phyloP scores from a whole-genome alignment of 2,113 vertebrate genomes.

The Illadopsis cleaveri region DNA sequence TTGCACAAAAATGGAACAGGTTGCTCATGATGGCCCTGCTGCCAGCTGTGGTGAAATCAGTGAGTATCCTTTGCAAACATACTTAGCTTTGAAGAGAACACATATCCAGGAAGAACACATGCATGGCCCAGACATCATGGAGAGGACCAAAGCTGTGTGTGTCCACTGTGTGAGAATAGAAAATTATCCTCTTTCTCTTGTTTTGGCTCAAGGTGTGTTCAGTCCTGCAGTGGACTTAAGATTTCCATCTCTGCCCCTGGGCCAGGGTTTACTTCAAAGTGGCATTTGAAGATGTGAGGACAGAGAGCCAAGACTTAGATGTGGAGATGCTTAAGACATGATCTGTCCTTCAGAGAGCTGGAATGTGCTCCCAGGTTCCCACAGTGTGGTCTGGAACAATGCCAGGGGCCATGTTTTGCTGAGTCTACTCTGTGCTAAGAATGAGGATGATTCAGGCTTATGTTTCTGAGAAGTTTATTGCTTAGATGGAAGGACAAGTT shows the following conservation, averaged over 20 bases:
- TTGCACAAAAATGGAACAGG: not conserved
- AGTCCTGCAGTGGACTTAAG: not conserved
- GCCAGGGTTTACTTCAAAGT: not conserved
- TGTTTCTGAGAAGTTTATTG: not conserved
- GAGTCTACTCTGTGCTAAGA: not conserved
- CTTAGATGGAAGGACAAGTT: not conserved
- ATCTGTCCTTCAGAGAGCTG: not conserved
- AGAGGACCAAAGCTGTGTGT: not conserved
- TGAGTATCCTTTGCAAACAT: not conserved
- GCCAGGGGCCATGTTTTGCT: not conserved
- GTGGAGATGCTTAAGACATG: rapidly evolving
- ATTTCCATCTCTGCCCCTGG: not conserved
- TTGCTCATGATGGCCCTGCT: not conserved
- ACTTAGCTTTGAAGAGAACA: not conserved
- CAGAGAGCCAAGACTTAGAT: not conserved
- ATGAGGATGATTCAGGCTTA: not conserved
- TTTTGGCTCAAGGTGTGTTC: not conserved
- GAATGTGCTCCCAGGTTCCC: not conserved
- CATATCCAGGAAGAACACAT: not conserved
- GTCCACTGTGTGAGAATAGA: rapidly evolving
- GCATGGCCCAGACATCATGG: too few relatives aligned
- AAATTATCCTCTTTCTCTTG: not conserved
- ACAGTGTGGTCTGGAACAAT: not conserved
- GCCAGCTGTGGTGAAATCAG: not conserved
- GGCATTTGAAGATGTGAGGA: not conserved